phyloP scores from a whole-genome alignment of 2,797 vertebrate genomes.

The Lithobates sylvaticus region DNA sequence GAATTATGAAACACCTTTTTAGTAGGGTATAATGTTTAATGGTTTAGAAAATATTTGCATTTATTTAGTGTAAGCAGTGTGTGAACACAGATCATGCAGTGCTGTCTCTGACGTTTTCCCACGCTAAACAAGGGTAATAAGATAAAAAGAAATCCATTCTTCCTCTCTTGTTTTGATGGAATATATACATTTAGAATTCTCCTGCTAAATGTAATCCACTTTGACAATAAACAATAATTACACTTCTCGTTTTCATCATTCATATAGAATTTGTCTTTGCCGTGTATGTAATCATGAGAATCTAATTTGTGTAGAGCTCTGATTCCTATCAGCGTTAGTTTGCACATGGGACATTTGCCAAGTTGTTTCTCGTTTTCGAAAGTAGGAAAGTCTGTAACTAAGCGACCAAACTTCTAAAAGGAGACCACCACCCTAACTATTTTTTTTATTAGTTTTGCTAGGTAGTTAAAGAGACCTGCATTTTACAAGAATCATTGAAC shows the following conservation, averaged over 20 bases:
- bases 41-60: constrained; percentile 41
- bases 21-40: constrained; percentile 39
- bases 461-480: background rate
- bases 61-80: constrained; percentile 34
- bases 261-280: constrained; percentile 43
- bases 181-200: constrained; percentile 39
- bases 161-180: constrained; percentile 21
- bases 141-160: constrained; percentile 28
- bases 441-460: background rate
- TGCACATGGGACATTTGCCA: constrained; percentile 20
- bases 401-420: background rate
- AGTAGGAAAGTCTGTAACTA: background rate
- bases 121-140: background rate
- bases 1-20: constrained; percentile 43
- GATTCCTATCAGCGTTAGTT: constrained; percentile 34
- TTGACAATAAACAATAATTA: constrained; percentile 53
- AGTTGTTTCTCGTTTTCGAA: background rate
- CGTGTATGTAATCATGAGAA: constrained; percentile 36
- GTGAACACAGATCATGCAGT: background rate
- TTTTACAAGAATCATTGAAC: too few relatives aligned
- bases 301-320: constrained; percentile 46
- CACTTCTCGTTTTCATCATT: constrained; percentile 31
- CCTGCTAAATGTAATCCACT: constrained; percentile 47
- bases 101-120: constrained; percentile 10
- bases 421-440: background rate